phyloP scores from a whole-genome alignment of 2,888 invertebrate genomes.

The Achlya flavicornis region DNA sequence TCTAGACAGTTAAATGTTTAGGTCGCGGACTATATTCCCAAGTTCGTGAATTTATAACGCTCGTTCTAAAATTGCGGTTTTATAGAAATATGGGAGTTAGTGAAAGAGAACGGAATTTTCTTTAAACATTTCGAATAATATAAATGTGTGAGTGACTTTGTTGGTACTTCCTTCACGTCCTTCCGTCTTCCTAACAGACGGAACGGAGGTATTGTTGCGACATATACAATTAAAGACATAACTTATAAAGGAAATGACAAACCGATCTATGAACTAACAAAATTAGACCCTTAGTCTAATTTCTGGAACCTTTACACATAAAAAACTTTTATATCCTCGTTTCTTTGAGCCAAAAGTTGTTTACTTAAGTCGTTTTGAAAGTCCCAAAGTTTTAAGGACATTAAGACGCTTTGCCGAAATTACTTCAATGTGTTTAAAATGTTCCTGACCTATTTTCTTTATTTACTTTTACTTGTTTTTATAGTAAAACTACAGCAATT shows the following conservation, averaged over 20 bases:
- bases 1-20: conserved; percentile 31
- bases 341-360: not conserved
- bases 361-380: not conserved
- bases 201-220: too few species aligned
- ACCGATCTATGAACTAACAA: not conserved
- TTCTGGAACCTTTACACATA: not conserved
- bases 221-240: too few species aligned
- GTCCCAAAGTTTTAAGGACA: not conserved
- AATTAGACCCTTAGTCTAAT: not conserved
- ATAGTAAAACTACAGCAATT: not conserved
- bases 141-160: too few species aligned
- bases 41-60: not conserved
- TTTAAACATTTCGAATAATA: not conserved
- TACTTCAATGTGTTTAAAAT: not conserved
- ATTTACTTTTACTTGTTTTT: not conserved
- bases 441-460: not conserved
- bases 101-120: not conserved
- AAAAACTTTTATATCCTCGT: not conserved
- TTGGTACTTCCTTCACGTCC: too few species aligned
- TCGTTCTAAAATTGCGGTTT: not conserved
- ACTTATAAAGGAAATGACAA: too few species aligned
- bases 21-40: conserved; percentile 12
- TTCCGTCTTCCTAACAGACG: too few species aligned
- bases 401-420: not conserved
- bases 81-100: not conserved